Conservation (phyloP, 1,140 invertebrate species). For the Diabrotica undecimpunctata region DNA sequence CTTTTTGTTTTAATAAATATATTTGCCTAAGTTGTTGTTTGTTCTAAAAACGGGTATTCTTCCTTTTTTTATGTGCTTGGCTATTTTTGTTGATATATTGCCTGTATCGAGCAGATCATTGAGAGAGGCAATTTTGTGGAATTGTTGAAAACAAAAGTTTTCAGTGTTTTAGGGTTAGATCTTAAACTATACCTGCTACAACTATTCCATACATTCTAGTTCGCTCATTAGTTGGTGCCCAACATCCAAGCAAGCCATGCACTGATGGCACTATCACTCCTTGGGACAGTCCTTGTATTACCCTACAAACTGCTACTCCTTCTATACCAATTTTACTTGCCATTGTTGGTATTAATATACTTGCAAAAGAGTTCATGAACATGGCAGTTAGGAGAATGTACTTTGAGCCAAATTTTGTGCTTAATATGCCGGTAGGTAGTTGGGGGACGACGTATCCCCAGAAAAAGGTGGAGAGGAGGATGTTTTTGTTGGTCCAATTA, state of each 20-base stretch:
- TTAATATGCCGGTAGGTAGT: conserved; percentile 66
- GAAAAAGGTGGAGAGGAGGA: conserved; percentile 64
- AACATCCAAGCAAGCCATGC: conserved; percentile 75
- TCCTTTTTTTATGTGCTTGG: too few species aligned
- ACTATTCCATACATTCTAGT: too few species aligned
- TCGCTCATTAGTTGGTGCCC: conserved; percentile 54
- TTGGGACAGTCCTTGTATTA: conserved; percentile 72
- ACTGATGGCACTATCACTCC: conserved; percentile 74
- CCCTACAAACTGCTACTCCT: conserved; percentile 59
- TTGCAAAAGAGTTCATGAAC: conserved; percentile 50
- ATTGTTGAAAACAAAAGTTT: too few species aligned
- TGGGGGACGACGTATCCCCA: conserved; percentile 56
- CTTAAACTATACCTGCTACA: too few species aligned
- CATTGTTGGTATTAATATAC: conserved; percentile 48
- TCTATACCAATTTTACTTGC: conserved; percentile 54
- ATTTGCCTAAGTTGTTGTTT: too few species aligned
- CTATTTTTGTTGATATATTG: too few species aligned
- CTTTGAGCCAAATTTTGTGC: conserved; percentile 59
- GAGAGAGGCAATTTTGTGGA: too few species aligned
- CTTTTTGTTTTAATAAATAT: too few species aligned
- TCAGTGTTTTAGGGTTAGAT: too few species aligned
- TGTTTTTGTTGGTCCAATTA: conserved; percentile 50
- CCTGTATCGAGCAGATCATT: too few species aligned
- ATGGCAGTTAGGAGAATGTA: conserved; percentile 59
- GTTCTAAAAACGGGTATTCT: too few species aligned